Evolutionary conservation across 2,888 invertebrate species (phyloP).

Genomic region (Cataglyphis rosenhaueri): DNA sequence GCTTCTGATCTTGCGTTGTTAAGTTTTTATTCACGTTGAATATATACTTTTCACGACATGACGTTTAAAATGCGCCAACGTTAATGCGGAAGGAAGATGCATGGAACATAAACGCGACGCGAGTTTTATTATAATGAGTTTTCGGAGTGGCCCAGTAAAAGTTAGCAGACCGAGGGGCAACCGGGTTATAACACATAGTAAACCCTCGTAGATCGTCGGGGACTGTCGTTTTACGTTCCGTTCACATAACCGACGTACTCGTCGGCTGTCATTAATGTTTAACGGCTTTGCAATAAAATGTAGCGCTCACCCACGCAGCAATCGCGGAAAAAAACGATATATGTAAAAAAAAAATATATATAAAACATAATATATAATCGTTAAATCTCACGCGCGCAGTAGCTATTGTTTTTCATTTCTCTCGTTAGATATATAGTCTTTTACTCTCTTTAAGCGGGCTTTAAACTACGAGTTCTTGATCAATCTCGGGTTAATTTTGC

Average conservation of each 20-base stretch:
- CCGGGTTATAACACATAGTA: constrained; percentile 34
- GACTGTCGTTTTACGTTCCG: constrained; percentile 41
- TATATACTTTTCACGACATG: background rate
- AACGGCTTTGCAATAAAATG: constrained; percentile 48
- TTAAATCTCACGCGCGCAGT: background rate
- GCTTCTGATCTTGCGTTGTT: background rate
- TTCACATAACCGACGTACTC: constrained; percentile 31
- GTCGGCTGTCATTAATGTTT: constrained; percentile 52
- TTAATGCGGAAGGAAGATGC: background rate
- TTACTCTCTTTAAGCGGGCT: background rate
- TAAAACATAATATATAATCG: constrained; percentile 11
- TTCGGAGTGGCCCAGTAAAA: constrained; percentile 35
- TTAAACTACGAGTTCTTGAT: background rate
- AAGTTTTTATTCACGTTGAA: background rate
- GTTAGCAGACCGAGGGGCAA: background rate
- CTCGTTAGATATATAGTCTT: background rate
- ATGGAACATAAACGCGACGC: constrained; percentile 12
- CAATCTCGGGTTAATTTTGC: background rate
- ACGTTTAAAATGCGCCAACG: background rate
- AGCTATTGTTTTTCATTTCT: background rate
- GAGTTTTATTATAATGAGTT: constrained; percentile 28
- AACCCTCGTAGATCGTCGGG: constrained; percentile 21
- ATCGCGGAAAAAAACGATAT: background rate
- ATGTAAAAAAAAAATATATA: background rate
- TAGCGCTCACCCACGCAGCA: constrained; percentile 4